Conservation (phyloP, 2,113 vertebrate genomes). For the Actenoides lindsayi region DNA sequence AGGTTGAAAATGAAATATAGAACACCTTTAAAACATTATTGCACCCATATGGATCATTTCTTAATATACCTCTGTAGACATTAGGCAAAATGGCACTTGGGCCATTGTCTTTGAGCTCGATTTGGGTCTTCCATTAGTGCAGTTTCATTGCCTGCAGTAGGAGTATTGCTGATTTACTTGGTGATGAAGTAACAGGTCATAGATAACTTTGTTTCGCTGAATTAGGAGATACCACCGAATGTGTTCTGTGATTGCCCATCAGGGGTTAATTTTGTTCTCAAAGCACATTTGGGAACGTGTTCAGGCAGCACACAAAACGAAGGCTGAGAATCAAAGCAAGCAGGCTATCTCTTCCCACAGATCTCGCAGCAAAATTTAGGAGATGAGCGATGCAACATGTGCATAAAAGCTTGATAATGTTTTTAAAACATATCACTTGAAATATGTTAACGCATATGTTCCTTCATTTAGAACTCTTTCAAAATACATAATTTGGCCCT, state of each 20-base stretch:
- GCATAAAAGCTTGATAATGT: slow-evolving; percentile 70
- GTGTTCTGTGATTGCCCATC: neutral
- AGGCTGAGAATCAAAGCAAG: slow-evolving; percentile 58
- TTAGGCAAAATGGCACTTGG: neutral
- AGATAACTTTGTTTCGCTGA: neutral
- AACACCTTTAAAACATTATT: neutral
- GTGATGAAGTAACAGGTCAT: neutral
- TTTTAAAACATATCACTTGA: slow-evolving; percentile 69
- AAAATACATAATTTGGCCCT: slow-evolving; percentile 58
- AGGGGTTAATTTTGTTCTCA: slow-evolving; percentile 54
- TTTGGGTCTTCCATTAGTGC: neutral
- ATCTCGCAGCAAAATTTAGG: slow-evolving; percentile 57
- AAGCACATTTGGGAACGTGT: slow-evolving; percentile 34
- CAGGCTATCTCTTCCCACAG: slow-evolving; percentile 63
- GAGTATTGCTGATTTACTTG: neutral
- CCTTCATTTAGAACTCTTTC: slow-evolving; percentile 46
- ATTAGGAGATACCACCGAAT: neutral
- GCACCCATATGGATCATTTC: neutral
- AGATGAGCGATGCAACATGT: slow-evolving; percentile 60
- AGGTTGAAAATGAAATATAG: neutral
- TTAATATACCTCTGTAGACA: neutral
- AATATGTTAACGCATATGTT: slow-evolving; percentile 71
- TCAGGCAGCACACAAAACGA: slow-evolving; percentile 44
- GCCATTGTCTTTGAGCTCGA: neutral
- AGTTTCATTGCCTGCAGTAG: neutral